Evolutionary conservation across 2,888 invertebrate genomes (phyloP), one percentile per base, ranked within the genome.

Genomic region (Epiblema foenella): DNA sequence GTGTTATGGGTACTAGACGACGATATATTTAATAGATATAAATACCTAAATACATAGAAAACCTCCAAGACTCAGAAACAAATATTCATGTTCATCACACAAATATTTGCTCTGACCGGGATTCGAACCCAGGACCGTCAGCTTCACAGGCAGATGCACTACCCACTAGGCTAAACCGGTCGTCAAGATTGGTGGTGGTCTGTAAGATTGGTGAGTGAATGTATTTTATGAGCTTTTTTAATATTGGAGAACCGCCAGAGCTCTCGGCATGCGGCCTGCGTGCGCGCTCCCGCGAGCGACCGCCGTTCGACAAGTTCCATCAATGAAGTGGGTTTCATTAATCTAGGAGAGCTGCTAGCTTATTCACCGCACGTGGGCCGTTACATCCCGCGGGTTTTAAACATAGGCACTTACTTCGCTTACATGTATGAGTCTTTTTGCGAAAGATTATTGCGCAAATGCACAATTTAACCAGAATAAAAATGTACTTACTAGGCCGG

Each of bases 151-250:
- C n/a, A n/a, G n/a, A n/a, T n/a, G n/a, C n/a, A n/a, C n/a, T n/a
- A n/a, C n/a, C n/a, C n/a, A n/a, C n/a, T n/a, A n/a, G n/a, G n/a
- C n/a, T n/a, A n/a, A n/a, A n/a, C n/a, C n/a, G n/a, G n/a, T n/a
- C n/a, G n/a, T n/a, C n/a, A n/a, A n/a, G n/a, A n/a, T n/a, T n/a
- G n/a, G n/a, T n/a, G n/a, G n/a, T n/a, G n/a, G n/a, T n/a, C n/a
- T n/a, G n/a, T n/a, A n/a, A n/a, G n/a, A n/a, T n/a, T 29, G 33
- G 49, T 29, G 62, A 62, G 63, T 51, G 63, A 52, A 63, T 63
- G 52, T 63, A 51, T 52, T 63, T 52, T 63, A 63, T 51, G 63
- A 52, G 33, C 52, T 33, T 33, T 33, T 51, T 63, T 63, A 63
- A 63, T 51, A 52, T 63, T 37, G 37, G 37, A 20, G 18, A 18